Conservation (phyloP, 64 coral and sea anemone species). For the Anthopleura sola region DNA sequence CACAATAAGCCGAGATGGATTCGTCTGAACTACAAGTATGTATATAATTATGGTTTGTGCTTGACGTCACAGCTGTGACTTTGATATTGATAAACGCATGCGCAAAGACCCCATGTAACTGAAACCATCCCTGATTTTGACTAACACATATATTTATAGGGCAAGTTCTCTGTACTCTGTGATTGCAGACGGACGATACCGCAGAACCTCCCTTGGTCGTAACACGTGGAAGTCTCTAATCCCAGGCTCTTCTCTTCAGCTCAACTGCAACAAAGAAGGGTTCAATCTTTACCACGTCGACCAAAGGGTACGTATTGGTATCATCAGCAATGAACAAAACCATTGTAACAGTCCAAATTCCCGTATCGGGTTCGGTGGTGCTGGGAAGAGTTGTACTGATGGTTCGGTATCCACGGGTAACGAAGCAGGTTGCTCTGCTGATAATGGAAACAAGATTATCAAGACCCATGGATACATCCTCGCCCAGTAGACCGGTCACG, state of each 20-base stretch:
- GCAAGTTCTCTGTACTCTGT: constrained; percentile 48
- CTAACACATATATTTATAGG: background rate
- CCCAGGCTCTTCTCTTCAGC: background rate
- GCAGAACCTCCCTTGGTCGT: constrained; percentile 18
- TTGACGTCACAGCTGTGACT: too few species aligned
- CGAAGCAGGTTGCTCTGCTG: background rate
- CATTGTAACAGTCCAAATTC: background rate
- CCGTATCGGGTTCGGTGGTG: background rate
- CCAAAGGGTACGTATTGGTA: background rate
- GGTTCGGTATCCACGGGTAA: constrained; percentile 1
- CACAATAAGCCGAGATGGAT: constrained; percentile 8
- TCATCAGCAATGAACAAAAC: background rate
- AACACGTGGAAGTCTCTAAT: background rate
- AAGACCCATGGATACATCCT: background rate
- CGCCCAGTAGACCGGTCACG: background rate
- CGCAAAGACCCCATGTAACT: background rate
- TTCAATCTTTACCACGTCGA: background rate
- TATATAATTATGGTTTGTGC: background rate
- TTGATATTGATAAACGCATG: background rate
- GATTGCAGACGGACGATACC: constrained; percentile 36
- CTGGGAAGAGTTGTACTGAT: background rate
- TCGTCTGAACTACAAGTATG: constrained; percentile 8
- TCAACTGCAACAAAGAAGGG: constrained; percentile 53
- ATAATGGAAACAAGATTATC: background rate
- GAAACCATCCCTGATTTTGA: background rate